These are phyloP conservation scores for Uromys caudimaculatus DNA, from an alignment of 2,797 vertebrate species.

Conservation along the genomic window DNA sequence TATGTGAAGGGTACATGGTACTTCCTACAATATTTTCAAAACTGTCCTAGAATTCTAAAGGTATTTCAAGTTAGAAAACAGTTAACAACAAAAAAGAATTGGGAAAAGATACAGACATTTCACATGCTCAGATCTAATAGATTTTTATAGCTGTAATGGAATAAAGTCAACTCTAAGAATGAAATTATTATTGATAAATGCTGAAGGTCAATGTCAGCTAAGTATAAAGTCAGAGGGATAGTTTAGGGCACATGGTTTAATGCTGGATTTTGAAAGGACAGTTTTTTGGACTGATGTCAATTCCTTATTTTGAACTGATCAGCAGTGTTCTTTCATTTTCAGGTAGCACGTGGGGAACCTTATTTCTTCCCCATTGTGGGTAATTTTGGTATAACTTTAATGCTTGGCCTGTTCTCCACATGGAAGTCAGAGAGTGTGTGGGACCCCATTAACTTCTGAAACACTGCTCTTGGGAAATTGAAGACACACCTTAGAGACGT, in stretches of 20 bases:
- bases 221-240: not conserved
- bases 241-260: not conserved
- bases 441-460: not conserved
- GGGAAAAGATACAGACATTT: not conserved
- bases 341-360: not conserved
- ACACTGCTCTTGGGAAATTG: not conserved
- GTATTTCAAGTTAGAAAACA: not conserved
- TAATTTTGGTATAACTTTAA: not conserved
- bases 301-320: not conserved
- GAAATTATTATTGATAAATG: not conserved
- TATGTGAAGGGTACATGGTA: not conserved
- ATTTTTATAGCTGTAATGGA: too few relatives aligned
- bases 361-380: not conserved
- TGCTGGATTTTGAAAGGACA: not conserved
- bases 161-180: not conserved
- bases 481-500: not conserved
- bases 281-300: fast-evolving
- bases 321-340: not conserved
- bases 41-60: not conserved
- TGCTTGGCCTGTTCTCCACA: not conserved
- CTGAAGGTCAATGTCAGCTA: not conserved
- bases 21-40: not conserved
- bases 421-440: not conserved
- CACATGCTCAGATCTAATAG: not conserved
- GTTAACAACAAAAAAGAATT: not conserved